Evolutionary conservation across 1,140 invertebrate species (phyloP).

Genomic region (Dinothrombium tinctorium): DNA sequence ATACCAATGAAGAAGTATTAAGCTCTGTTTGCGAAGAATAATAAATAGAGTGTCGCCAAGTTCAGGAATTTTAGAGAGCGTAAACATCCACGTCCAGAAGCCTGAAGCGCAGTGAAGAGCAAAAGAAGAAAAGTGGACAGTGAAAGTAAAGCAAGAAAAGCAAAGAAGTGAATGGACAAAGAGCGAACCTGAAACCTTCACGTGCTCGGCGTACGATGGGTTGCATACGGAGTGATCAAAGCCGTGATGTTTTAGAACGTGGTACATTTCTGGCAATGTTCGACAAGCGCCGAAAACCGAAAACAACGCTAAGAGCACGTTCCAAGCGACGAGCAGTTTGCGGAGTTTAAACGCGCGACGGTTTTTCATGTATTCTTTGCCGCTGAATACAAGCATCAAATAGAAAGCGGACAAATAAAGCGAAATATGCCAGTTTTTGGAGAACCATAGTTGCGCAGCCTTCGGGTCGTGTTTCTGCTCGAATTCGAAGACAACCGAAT

Average conservation of each 20-base stretch:
- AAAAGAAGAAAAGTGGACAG: too few species aligned
- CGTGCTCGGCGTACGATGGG: slow-evolving; percentile 50
- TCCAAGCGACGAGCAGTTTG: not conserved
- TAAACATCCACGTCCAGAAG: slow-evolving; percentile 1
- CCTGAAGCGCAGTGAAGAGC: too few species aligned
- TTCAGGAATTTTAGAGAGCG: slow-evolving; percentile 21
- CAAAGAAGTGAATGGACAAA: too few species aligned
- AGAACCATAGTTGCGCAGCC: slow-evolving; percentile 5
- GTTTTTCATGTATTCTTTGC: slow-evolving; percentile 63
- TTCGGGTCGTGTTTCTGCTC: slow-evolving; percentile 4
- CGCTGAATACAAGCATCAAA: slow-evolving; percentile 35
- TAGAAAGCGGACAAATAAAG: slow-evolving; percentile 5
- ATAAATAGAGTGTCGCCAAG: slow-evolving; percentile 91
- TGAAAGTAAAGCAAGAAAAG: too few species aligned
- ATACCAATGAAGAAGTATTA: slow-evolving; percentile 90
- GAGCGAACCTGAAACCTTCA: too few species aligned
- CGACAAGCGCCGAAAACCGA: slow-evolving; percentile 1
- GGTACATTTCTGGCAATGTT: slow-evolving; percentile 45
- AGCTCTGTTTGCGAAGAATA: slow-evolving; percentile 73
- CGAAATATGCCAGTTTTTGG: slow-evolving; percentile 6
- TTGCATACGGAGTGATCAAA: slow-evolving; percentile 3
- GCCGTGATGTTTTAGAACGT: slow-evolving; percentile 28
- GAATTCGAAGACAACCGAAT: slow-evolving; percentile 22
- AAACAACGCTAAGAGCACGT: not conserved
- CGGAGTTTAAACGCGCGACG: slow-evolving; percentile 30